Evolutionary conservation across 1,140 invertebrate species (phyloP), one percentile per base, ranked within the genome.

Genomic region (Drosophila kurseongensis): DNA sequence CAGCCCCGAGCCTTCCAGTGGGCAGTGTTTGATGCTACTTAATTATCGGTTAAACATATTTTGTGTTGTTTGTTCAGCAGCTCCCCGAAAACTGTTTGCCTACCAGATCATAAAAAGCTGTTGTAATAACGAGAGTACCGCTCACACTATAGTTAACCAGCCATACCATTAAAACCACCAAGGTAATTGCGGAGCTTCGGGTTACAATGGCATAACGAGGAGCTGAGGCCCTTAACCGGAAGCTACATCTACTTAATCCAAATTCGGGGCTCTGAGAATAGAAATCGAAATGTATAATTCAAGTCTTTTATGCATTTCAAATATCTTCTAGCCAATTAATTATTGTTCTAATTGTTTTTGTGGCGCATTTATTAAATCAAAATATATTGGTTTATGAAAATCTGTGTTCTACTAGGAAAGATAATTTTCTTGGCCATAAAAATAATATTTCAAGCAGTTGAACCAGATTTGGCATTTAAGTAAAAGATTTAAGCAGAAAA

Each of bases 31-130:
- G 38, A 40, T 63, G 73, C 73, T 52, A 67, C 73, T 76, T 88
- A 86, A 86, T 88, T 82, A 83, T 66, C 59, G 50, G 65, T 62
- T 61, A 42, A 48, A 57, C 45, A 44, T 59, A 48, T 62, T 58
- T 58, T 56, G 41, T 27, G 44, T 56, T 82, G 65, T 66, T 80
- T 85, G 47, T 63, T 71, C 45, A 62, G 23, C 60, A 76, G 56
- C 68, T 66, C 56, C 41, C 62, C 40, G 40, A 62, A 45, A 81
- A 73, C 48, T 60, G 68, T 60, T 63, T 65, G 59, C 58, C 42
- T 40, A 45, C 14, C 38, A 18, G 27, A 44, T 76, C 57, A 59
- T 60, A 44, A 76, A 50, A 56, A 61, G 56, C 48, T 75, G 59
- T 63, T 56, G 71, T 56, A 75, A 65, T 75, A 75, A 76, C 47